These are phyloP conservation scores for Strigops habroptila DNA, from an alignment of 2,113 vertebrate species.

Conservation along the genomic window DNA sequence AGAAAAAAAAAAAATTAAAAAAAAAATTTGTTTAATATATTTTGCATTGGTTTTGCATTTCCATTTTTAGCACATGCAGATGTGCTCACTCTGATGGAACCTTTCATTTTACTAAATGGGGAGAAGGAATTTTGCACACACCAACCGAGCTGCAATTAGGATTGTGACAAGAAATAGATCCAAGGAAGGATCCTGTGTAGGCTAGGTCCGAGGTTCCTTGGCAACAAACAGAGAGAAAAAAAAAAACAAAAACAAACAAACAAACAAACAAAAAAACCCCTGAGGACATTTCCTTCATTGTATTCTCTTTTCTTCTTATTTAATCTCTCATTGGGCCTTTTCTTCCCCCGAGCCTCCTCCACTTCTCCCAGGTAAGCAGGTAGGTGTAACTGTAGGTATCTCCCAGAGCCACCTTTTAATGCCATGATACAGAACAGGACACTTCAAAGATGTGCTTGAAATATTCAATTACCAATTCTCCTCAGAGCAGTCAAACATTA, in stretches of 20 bases:
- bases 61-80: conserved; percentile 49
- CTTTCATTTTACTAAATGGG: conserved; percentile 47
- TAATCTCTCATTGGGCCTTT: conserved; percentile 9
- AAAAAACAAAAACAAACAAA: background rate
- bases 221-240: background rate
- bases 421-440: background rate
- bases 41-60: conserved; percentile 47
- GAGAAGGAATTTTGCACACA: conserved; percentile 34
- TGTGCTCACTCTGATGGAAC: conserved; percentile 38
- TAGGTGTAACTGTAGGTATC: background rate
- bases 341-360: background rate
- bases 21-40: conserved; percentile 57
- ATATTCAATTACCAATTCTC: background rate
- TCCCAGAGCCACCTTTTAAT: conserved; percentile 12
- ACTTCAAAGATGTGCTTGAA: background rate
- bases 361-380: background rate
- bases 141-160: conserved; percentile 55
- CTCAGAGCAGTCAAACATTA: background rate
- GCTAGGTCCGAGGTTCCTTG: background rate
- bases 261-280: background rate
- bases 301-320: background rate
- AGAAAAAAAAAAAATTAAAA: background rate
- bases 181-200: conserved; percentile 36
- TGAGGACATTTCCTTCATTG: conserved; percentile 14
- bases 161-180: conserved; percentile 42